phyloP scores from a whole-genome alignment of 2,113 vertebrate genomes.

The Hylia prasina region DNA sequence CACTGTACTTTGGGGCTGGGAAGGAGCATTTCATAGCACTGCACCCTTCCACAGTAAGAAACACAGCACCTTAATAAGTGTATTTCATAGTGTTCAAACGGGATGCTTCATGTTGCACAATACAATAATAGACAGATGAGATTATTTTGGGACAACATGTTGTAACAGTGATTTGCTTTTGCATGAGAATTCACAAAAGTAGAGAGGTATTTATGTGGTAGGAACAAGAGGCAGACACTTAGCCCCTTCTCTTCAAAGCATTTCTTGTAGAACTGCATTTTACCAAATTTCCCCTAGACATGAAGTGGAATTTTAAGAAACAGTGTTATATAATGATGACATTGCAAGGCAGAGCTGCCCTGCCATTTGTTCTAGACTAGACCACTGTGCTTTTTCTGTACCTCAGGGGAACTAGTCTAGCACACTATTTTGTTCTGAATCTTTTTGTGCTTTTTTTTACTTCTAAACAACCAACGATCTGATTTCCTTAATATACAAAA shows the following conservation, averaged over 20 bases:
- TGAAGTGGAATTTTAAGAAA: neutral
- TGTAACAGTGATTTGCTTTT: neutral
- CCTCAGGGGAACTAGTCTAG: neutral
- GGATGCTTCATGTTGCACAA: neutral
- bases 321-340: neutral
- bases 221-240: neutral
- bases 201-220: neutral
- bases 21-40: neutral
- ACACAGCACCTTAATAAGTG: neutral
- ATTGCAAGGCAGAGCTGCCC: neutral
- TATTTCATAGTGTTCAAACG: neutral
- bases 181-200: neutral
- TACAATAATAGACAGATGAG: neutral
- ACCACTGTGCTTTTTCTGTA: neutral
- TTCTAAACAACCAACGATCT: neutral
- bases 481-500: neutral
- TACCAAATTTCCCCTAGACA: neutral
- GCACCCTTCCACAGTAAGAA: neutral
- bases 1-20: fast-evolving
- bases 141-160: neutral
- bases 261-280: neutral
- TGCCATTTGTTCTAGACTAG: neutral
- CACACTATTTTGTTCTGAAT: neutral
- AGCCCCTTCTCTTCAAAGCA: neutral
- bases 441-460: neutral